Evolutionary conservation across 2,888 invertebrate genomes (phyloP).

Genomic region (Timandra comae): DNA sequence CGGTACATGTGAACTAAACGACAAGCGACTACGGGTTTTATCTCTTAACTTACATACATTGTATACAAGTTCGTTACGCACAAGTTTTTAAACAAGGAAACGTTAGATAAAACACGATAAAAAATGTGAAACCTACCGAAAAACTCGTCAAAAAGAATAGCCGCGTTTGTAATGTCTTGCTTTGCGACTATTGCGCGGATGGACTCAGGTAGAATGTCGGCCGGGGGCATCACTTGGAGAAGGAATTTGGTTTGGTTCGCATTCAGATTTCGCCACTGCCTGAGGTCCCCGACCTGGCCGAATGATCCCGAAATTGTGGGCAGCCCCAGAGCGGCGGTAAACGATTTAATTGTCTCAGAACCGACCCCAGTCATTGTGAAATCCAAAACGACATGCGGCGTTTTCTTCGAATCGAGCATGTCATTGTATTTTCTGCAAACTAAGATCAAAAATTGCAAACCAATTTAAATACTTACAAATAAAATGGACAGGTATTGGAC

Average conservation of each 20-base stretch:
- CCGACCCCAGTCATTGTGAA: conserved; percentile 87
- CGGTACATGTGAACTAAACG: conserved; percentile 2
- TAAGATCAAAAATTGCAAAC: conserved; percentile 1
- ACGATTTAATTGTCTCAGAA: conserved; percentile 90
- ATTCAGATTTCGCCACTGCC: conserved; percentile 87
- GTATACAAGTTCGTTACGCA: conserved; percentile 3
- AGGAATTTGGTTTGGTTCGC: conserved; percentile 84
- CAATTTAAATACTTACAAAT: conserved; percentile 22
- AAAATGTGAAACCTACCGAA: conserved; percentile 79
- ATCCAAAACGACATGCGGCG: conserved; percentile 88
- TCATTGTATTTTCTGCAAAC: conserved; percentile 83
- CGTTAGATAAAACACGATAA: too few relatives aligned
- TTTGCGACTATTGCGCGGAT: conserved; percentile 87
- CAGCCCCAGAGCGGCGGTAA: conserved; percentile 85
- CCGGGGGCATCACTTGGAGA: conserved; percentile 90
- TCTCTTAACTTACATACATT: conserved; percentile 6
- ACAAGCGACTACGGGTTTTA: conserved; percentile 15
- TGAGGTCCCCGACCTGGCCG: conserved; percentile 88
- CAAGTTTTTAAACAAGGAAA: neutral
- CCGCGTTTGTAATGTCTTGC: conserved; percentile 93
- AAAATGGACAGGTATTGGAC: too few relatives aligned
- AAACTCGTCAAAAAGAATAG: conserved; percentile 91
- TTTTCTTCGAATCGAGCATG: conserved; percentile 78
- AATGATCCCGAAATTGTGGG: conserved; percentile 92
- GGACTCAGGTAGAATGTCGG: conserved; percentile 89